Evolutionary conservation across 2,888 invertebrate species (phyloP), one percentile per base, ranked within the genome.

Genomic region (Pasiphila rectangulata): DNA sequence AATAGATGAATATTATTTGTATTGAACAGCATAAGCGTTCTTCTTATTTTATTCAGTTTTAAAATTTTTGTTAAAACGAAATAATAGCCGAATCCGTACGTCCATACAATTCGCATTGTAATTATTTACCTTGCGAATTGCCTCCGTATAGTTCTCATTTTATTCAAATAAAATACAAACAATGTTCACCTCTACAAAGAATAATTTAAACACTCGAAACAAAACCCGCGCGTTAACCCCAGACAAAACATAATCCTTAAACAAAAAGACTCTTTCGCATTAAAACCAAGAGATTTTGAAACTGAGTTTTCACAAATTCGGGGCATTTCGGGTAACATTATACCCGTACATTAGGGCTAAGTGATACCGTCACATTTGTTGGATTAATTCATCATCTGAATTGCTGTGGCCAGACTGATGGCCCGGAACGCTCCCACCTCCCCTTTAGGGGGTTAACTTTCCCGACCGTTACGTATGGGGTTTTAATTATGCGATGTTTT

Each of bases 311-410:
- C 69, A 39, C 56, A 59, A 63, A 80, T 79, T 81, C 37, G 37
- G 41, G 50, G 37, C 41, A 46, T 50, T 83, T 78, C 72, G 78
- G 72, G 87, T 86, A 87, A 88, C 84, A 83, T 88, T 87, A 88
- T 85, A 88, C 79, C 86, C 86, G 75, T 86, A 83, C 88, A 88
- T 88, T 88, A 88, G 83, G 80, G 87, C 88, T 86, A 88, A 88
- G 88, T 87, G 88, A 88, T 88, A 84, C 79, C 87, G 87, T 85
- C 88, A 88, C 88, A 87, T 88, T 88, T 88, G 87, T 83, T 84
- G 83, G 88, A 88, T 88, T 88, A 88, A 88, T 88, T 88, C 88
- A 88, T 88, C 88, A 88, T 88, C 88, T 77, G 86, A 85, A 89
- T 88, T 87, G 89, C 89, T 87, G 84, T 83, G 88, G 86, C 88